A percentile compares a stretch with the other conserved stretches of the same genome.
These are phyloP conservation scores for Brachionus calyciflorus DNA, from an alignment of 1,140 invertebrate species.

Conservation along the genomic window DNA sequence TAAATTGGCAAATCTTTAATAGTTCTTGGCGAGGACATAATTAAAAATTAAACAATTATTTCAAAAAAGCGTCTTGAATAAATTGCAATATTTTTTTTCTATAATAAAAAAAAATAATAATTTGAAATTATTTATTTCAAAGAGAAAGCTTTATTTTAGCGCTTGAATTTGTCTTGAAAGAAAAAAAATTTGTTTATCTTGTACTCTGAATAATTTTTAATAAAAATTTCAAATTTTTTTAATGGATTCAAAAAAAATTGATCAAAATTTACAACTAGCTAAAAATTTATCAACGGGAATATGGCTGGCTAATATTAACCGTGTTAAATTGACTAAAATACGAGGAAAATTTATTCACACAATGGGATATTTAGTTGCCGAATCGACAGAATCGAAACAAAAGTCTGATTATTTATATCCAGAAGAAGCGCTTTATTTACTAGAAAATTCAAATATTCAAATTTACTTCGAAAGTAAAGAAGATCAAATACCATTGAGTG, in stretches of 20 bases:
- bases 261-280: background rate
- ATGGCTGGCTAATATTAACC: background rate
- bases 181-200: no score
- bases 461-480: background rate
- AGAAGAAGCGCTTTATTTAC: conserved; percentile 29
- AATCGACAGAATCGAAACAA: background rate
- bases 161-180: no score
- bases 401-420: conserved; percentile 12
- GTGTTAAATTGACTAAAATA: background rate
- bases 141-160: no score
- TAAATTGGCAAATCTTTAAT: conserved; percentile 39
- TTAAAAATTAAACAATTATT: no score
- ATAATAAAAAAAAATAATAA: no score
- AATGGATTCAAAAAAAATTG: background rate
- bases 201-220: no score
- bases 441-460: conserved; percentile 18
- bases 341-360: conserved; percentile 35
- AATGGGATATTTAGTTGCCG: background rate
- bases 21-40: background rate
- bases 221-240: no score
- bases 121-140: no score
- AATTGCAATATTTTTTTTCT: no score
- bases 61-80: no score
- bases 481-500: background rate
- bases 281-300: conserved; percentile 39